Evolutionary conservation across 92 coral and sea anemone genomes (phyloP), one percentile per base, ranked within the genome.

Genomic region (Epizoanthus fatuus): DNA sequence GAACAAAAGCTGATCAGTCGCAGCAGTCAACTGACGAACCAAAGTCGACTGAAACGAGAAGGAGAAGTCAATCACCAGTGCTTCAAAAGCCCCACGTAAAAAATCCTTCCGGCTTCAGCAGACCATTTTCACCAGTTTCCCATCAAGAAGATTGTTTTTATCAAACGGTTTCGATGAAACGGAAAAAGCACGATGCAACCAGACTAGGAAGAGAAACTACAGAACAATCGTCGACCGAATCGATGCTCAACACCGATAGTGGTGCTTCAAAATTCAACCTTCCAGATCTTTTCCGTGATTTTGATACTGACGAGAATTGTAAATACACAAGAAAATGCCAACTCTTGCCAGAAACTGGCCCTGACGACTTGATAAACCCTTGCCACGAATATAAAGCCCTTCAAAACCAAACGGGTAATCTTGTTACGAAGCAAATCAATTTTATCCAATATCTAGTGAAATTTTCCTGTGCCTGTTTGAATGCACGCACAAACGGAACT

Each of bases 401-500:
- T 15, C 85, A 80, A 54, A 55, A 47, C 45, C 63, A 51, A 51
- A 68, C 63, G 7, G 5, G 42, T 3, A 9, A 11, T 65, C 35
- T 15, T 47, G 25, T 22, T 14, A 65, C 64, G 39, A 65, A 51
- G 37, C 75, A 80, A 47, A 65, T 80, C 15, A 80, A 80, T 72
- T 80, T 80, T 54, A 65, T 47, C 16, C 44, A 80, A 15, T 55
- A 65, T 47, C 85, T 80, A 10, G 75, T 79, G 29, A 63, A 82
- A 25, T 89, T 89, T 84, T 89, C 92, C 15, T 84, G 89, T 72
- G 81, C 81, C 42, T 89, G 92, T 63, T 25, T 89, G 3, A 89
- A 89, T 42, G 89, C 71, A 71, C 76, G 92, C 57, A 84, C 92
- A n/a, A 89, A 89, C 22, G 92, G 92, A 79, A 89, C 92, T 0